Evolutionary conservation across 1,140 invertebrate genomes (phyloP).

Genomic region (Bombus affinis): DNA sequence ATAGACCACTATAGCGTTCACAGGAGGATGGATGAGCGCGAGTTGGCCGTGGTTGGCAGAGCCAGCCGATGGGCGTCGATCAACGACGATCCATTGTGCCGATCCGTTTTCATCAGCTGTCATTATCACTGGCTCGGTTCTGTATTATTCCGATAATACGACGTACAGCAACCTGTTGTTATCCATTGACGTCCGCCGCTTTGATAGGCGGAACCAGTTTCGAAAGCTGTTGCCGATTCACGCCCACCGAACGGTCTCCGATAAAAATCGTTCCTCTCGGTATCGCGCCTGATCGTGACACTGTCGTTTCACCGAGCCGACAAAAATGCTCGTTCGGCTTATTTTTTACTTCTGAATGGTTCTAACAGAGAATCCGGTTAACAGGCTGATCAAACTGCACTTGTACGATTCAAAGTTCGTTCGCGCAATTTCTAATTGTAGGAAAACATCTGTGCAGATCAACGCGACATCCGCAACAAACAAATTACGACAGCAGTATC

Average conservation of each 20-base stretch:
- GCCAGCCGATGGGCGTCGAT: conserved; percentile 2
- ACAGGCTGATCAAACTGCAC: too few relatives aligned
- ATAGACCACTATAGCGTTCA: not conserved
- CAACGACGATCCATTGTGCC: not conserved
- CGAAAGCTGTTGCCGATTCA: conserved; percentile 40
- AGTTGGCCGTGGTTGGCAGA: not conserved
- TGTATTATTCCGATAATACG: conserved; percentile 39
- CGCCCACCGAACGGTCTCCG: conserved; percentile 7
- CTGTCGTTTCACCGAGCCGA: too few relatives aligned
- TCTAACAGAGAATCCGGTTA: not conserved
- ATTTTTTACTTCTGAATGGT: too few relatives aligned
- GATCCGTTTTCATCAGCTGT: conserved; percentile 25
- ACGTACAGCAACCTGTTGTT: conserved; percentile 48
- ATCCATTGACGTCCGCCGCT: not conserved
- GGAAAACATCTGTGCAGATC: too few relatives aligned
- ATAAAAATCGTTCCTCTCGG: conserved; percentile 1
- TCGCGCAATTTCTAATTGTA: too few relatives aligned
- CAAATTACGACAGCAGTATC: too few relatives aligned
- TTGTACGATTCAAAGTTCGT: too few relatives aligned
- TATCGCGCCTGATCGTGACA: not conserved
- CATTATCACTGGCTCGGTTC: conserved; percentile 29
- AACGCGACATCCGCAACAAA: too few relatives aligned
- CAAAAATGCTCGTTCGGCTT: not conserved
- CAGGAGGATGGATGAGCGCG: not conserved
- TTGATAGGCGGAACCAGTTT: conserved; percentile 40